Conservation (phyloP, 2,888 invertebrate genomes). For the Dolomedes plantarius region DNA sequence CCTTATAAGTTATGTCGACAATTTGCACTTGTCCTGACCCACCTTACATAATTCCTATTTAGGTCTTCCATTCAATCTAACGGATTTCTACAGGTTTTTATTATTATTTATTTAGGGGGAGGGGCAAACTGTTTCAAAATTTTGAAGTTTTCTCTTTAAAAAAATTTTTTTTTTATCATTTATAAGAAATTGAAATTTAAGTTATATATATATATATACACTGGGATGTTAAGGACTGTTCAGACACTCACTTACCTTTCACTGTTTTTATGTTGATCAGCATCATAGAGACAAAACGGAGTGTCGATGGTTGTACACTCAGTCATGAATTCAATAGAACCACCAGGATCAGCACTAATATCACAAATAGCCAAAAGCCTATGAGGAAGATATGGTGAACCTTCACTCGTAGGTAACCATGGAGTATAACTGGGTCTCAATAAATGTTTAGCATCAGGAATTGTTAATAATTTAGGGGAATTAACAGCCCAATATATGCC, state of each 20-base stretch:
- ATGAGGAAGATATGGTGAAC: slow-evolving; percentile 91
- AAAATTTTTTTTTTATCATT: too few species aligned
- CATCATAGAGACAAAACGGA: slow-evolving; percentile 99
- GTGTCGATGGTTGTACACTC: slow-evolving; percentile 99
- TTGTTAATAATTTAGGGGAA: slow-evolving; percentile 95
- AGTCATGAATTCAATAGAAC: slow-evolving; percentile 99
- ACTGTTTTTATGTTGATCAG: slow-evolving; percentile 96
- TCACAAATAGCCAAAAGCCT: slow-evolving; percentile 96
- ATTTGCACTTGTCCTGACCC: too few species aligned
- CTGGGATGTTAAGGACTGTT: too few species aligned
- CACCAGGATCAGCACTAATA: slow-evolving; percentile 99
- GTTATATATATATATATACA: too few species aligned
- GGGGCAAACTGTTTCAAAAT: too few species aligned
- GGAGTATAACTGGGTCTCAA: slow-evolving; percentile 92
- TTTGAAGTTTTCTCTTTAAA: too few species aligned
- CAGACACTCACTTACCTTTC: slow-evolving; percentile 68
- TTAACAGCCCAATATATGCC: slow-evolving; percentile 99
- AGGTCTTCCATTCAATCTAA: too few species aligned
- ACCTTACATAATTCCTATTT: too few species aligned
- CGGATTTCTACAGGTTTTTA: too few species aligned
- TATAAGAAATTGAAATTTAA: too few species aligned
- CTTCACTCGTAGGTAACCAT: slow-evolving; percentile 91
- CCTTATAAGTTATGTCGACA: too few species aligned
- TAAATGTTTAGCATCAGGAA: slow-evolving; percentile 97
- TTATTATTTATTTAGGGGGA: too few species aligned